Evolutionary conservation across 2,888 invertebrate genomes (phyloP).

Genomic region (Ernsta delagoae): DNA sequence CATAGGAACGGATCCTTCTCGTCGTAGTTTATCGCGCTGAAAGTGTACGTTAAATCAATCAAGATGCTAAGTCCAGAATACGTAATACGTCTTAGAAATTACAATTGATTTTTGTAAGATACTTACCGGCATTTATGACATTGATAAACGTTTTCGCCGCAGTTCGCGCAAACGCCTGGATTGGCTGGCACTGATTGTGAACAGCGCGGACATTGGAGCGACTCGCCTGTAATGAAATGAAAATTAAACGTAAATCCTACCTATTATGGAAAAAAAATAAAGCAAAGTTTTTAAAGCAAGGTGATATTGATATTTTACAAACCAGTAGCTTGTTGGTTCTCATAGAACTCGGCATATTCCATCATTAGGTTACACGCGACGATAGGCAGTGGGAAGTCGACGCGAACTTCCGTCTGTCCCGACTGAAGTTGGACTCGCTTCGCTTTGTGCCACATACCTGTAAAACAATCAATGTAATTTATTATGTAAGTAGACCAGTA

Average conservation of each 20-base stretch:
- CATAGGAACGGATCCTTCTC: slow-evolving; percentile 99
- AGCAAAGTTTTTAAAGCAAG: too few relatives aligned
- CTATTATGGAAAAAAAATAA: too few relatives aligned
- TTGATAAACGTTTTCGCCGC: slow-evolving; percentile 99
- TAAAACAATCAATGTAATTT: not conserved
- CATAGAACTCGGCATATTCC: slow-evolving; percentile 99
- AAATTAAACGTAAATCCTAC: too few relatives aligned
- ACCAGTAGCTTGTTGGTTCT: slow-evolving; percentile 96
- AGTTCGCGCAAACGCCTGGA: slow-evolving; percentile 98
- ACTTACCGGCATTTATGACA: slow-evolving; percentile 97
- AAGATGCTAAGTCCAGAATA: too few relatives aligned
- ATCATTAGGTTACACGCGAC: slow-evolving; percentile 99
- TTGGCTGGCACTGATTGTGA: slow-evolving; percentile 98
- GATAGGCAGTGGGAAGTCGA: slow-evolving; percentile 98
- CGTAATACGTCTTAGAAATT: not conserved
- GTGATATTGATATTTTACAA: slow-evolving; percentile 23
- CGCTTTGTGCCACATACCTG: slow-evolving; percentile 98
- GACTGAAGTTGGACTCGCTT: slow-evolving; percentile 95
- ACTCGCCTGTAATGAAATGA: slow-evolving; percentile 85
- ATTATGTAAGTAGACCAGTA: too few relatives aligned
- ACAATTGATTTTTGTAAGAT: not conserved
- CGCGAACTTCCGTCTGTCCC: slow-evolving; percentile 97
- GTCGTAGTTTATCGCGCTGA: slow-evolving; percentile 98
- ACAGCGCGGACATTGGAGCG: slow-evolving; percentile 97
- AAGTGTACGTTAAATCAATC: too few relatives aligned